phyloP scores from a whole-genome alignment of 2,888 invertebrate genomes.

The Athalia cordata region DNA sequence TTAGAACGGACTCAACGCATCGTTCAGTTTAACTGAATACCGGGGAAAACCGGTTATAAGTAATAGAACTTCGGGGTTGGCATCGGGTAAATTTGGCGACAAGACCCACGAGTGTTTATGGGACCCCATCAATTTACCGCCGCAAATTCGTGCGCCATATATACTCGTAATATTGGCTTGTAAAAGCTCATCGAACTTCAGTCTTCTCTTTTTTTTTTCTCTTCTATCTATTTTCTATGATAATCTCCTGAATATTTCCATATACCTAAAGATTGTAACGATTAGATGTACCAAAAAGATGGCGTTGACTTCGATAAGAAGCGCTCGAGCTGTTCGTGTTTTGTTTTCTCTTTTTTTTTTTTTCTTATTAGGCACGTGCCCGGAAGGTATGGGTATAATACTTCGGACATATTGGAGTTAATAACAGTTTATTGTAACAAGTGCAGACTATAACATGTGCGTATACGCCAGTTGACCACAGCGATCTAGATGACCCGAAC shows the following conservation, averaged over 20 bases:
- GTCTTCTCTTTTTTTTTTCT: not conserved
- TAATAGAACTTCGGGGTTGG: slow-evolving; percentile 17
- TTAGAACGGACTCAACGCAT: slow-evolving; percentile 15
- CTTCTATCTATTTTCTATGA: no score
- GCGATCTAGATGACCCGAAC: slow-evolving; percentile 8
- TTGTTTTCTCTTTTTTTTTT: no score
- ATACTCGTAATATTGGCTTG: not conserved
- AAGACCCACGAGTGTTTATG: slow-evolving; percentile 19
- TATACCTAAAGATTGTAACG: no score
- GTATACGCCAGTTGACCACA: not conserved
- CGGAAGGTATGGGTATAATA: no score
- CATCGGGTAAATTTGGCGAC: slow-evolving; percentile 13
- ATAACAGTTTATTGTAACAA: slow-evolving; percentile 25
- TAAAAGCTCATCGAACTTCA: no score
- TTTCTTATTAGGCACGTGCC: no score
- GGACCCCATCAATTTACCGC: not conserved
- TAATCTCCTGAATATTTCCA: no score
- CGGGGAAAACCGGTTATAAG: not conserved
- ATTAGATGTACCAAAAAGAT: no score
- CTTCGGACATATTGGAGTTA: not conserved
- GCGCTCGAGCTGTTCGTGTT: no score
- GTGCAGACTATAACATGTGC: slow-evolving; percentile 10
- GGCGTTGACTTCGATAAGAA: no score
- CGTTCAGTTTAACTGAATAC: slow-evolving; percentile 14
- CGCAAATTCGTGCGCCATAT: not conserved